These are phyloP conservation scores for Microplitis demolitor DNA, from an alignment of 1,140 invertebrate species.

Conservation along the genomic window DNA sequence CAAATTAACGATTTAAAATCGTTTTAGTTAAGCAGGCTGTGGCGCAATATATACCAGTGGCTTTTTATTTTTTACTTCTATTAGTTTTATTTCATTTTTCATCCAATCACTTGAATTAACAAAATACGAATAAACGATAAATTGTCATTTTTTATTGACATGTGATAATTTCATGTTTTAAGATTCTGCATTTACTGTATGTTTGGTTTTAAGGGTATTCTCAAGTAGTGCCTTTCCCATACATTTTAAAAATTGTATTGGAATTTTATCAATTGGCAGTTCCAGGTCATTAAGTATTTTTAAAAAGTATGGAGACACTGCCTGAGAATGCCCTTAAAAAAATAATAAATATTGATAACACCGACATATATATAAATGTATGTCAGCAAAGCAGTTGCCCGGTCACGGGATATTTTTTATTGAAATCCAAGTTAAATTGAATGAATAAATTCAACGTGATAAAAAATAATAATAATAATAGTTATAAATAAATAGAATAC, in stretches of 20 bases:
- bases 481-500: background rate
- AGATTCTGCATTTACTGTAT: conserved; percentile 11
- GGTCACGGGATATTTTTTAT: background rate
- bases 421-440: background rate
- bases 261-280: no score
- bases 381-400: background rate
- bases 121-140: no score
- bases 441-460: background rate
- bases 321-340: background rate
- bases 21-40: background rate
- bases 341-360: conserved; percentile 16
- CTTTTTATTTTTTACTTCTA: no score
- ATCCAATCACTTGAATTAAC: background rate
- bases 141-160: no score
- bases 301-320: no score
- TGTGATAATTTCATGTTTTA: conserved; percentile 23
- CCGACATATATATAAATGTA: background rate
- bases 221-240: no score
- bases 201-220: background rate
- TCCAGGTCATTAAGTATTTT: no score
- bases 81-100: background rate
- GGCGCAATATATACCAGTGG: background rate
- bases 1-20: background rate
- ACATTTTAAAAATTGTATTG: no score
- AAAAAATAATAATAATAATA: background rate